Evolutionary conservation across 2,797 vertebrate species (phyloP).

Genomic region (Poecilia wingei): DNA sequence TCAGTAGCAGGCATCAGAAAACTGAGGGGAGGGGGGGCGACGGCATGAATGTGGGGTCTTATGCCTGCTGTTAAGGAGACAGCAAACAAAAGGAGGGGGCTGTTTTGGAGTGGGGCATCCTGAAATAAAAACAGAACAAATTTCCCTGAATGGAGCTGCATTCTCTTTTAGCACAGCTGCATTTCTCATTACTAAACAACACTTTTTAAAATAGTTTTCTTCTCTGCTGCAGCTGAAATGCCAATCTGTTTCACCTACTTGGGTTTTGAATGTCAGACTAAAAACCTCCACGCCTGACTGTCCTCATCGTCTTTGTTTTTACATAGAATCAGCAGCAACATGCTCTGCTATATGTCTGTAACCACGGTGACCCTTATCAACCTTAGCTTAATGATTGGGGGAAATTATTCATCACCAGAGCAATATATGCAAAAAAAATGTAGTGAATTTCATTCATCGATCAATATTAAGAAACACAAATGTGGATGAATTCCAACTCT

Average conservation of each 20-base stretch:
- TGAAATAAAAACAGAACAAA: conserved; percentile 6
- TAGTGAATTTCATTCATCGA: background rate
- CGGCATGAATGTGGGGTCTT: background rate
- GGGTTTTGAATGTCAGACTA: conserved; percentile 50
- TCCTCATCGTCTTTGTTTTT: conserved; percentile 42
- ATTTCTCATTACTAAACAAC: conserved; percentile 21
- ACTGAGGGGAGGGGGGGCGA: background rate
- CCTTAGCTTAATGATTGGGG: background rate
- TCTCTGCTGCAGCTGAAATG: conserved; percentile 32
- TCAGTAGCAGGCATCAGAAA: background rate
- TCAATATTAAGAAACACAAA: background rate
- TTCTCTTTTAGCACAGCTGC: conserved; percentile 23
- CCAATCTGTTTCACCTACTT: conserved; percentile 39
- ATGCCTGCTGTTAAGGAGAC: background rate
- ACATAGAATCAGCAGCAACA: conserved; percentile 42
- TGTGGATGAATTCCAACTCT: background rate
- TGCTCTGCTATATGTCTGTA: conserved; percentile 28
- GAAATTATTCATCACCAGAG: no score
- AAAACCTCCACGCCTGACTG: conserved; percentile 48
- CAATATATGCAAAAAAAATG: background rate
- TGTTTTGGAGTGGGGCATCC: background rate
- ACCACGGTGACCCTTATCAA: background rate
- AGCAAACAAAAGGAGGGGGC: conserved; percentile 1
- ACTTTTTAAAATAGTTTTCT: conserved; percentile 8
- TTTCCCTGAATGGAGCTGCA: background rate